Evolutionary conservation across 2,113 vertebrate genomes (phyloP), one percentile per base, ranked within the genome.

Genomic region (Chelonoidis abingdonii): DNA sequence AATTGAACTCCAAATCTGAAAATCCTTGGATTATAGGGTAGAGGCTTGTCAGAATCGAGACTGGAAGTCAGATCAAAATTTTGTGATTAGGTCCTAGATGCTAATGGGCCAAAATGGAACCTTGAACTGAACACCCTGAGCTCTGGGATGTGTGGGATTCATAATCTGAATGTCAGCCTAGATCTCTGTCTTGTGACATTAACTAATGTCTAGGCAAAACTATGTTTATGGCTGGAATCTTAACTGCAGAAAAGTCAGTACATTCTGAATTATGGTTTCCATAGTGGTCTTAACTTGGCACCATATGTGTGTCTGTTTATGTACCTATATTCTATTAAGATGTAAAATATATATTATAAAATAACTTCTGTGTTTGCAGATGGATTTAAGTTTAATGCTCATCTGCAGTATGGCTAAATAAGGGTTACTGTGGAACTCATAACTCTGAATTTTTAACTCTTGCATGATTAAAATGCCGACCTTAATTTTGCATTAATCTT

Each of bases 381-480:
- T 92, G 84, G 87, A 95, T 54, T 89, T 92, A 93, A 95, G 94
- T 89, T 97, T 97, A 97, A 96, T 97, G 94, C 95, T 97, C 95
- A 69, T 89, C 83, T 93, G 84, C 56, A 24, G 88, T 52, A 22
- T 94, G 57, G 93, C 94, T 88, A 97, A 96, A 95, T 83, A 88
- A 50, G 22, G 92, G 92, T 97, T 97, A 83, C 90, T 79, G 94
- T 95, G 87, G 92, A 91, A 89, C 95, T 89, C 65, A 35, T 16
- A 92, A 89, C 83, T 89, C 92, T 95, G 94, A 92, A 89, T 96
- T 96, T 95, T 86, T 5, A 0, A 94, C 95, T 96, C 81, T 84
- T 5, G 89, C 95, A 95, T 80, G 96, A 97, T 95, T 97, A 92
- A 97, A 96, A 95, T 92, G 95, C 84, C 56, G 57, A 65, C 86